These are phyloP conservation scores for Napeogenes sylphis DNA, from an alignment of 2,888 invertebrate genomes.

Conservation along the genomic window DNA sequence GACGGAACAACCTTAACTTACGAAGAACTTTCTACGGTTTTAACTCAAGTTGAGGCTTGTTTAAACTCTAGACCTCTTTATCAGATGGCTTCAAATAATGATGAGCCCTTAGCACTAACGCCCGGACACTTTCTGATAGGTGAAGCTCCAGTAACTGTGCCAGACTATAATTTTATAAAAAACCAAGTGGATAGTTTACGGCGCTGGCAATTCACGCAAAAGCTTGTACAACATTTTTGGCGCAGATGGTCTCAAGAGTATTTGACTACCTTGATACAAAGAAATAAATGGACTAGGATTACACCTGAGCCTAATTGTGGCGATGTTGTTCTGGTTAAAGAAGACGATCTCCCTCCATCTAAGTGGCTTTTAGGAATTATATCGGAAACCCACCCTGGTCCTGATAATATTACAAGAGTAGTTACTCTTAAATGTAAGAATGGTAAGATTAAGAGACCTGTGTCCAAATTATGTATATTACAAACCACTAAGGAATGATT, in stretches of 20 bases:
- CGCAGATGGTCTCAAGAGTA: constrained; percentile 12
- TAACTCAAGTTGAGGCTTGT: constrained; percentile 16
- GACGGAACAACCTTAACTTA: constrained; percentile 7
- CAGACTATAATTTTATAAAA: neutral
- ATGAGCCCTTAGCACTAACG: neutral
- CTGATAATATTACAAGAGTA: constrained; percentile 16
- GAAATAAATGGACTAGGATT: constrained; percentile 7
- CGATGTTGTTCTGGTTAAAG: constrained; percentile 15
- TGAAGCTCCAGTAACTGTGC: constrained; percentile 9
- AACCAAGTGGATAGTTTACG: neutral
- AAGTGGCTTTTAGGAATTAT: constrained; percentile 23
- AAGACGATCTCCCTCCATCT: constrained; percentile 17
- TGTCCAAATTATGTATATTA: constrained; percentile 17
- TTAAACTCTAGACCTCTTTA: constrained; percentile 13
- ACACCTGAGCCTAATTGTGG: constrained; percentile 12
- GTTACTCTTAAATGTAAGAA: constrained; percentile 12
- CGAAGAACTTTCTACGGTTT: constrained; percentile 13
- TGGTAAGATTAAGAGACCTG: constrained; percentile 11
- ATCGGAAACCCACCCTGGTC: constrained; percentile 16
- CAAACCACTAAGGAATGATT: neutral
- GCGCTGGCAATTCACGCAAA: constrained; percentile 2
- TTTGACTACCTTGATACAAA: constrained; percentile 9
- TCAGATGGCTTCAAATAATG: constrained; percentile 2
- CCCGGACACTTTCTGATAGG: constrained; percentile 11
- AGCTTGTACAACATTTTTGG: constrained; percentile 8